Evolutionary conservation across 2,797 vertebrate genomes (phyloP).

Genomic region (Sebastolobus altivelis): DNA sequence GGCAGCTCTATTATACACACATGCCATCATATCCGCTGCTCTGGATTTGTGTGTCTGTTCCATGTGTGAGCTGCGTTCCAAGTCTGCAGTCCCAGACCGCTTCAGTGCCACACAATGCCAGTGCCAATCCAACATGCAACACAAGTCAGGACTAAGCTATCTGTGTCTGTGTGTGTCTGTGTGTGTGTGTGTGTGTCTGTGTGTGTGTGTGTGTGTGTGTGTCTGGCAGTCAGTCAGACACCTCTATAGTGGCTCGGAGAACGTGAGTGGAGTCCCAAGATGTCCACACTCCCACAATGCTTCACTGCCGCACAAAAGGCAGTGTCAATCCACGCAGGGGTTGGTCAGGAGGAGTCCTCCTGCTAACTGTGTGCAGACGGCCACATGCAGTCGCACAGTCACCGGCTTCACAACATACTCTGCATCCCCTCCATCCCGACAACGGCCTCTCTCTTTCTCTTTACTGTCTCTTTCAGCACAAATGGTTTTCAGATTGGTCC

Average conservation of each 20-base stretch:
- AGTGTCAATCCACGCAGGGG: conserved; percentile 41
- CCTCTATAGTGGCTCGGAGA: conserved; percentile 37
- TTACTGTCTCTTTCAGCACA: conserved; percentile 3
- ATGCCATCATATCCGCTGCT: conserved; percentile 9
- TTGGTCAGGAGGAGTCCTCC: conserved; percentile 23
- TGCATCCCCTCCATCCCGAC: conserved; percentile 10
- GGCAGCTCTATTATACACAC: conserved; percentile 40
- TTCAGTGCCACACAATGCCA: conserved; percentile 59
- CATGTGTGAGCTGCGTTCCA: conserved; percentile 27
- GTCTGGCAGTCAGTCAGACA: conserved; percentile 52
- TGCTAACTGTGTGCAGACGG: conserved; percentile 17
- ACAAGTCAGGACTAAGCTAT: conserved; percentile 57
- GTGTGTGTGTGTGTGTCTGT: conserved; percentile 37
- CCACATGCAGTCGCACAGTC: conserved; percentile 7
- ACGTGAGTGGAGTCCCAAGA: conserved; percentile 67
- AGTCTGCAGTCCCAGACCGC: conserved; percentile 32
- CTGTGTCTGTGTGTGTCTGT: conserved; percentile 29
- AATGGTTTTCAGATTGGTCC: conserved; percentile 19
- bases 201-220: conserved; percentile 19
- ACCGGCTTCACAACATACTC: conserved; percentile 27
- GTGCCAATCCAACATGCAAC: conserved; percentile 60
- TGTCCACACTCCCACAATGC: conserved; percentile 48
- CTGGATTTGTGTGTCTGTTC: conserved; percentile 15
- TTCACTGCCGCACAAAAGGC: conserved; percentile 56
- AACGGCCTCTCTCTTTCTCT: neutral